Evolutionary conservation across 2,797 vertebrate genomes (phyloP).

Genomic region (Pipistrellus pygmaeus): DNA sequence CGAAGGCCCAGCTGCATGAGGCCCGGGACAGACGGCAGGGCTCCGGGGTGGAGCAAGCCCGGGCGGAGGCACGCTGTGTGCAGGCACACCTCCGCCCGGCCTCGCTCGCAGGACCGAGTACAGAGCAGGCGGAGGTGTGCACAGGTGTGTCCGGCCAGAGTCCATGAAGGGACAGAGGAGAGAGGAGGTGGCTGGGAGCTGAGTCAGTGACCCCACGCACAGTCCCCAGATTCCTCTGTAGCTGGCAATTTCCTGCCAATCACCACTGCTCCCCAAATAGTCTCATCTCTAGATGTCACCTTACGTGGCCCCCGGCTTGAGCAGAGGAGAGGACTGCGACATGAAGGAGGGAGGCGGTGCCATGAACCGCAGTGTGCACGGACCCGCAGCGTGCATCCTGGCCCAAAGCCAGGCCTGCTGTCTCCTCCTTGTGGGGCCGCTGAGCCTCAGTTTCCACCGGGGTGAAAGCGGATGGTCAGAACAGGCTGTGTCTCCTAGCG

Average conservation of each 20-base stretch:
- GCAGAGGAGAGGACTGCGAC: rapidly evolving
- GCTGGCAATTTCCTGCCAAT: background rate
- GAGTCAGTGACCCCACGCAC: rapidly evolving
- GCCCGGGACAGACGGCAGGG: background rate
- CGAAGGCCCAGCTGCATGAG: background rate
- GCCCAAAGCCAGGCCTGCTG: background rate
- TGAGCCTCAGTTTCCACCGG: background rate
- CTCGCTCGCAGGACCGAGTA: rapidly evolving
- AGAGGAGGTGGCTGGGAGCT: background rate
- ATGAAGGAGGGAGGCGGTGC: rapidly evolving
- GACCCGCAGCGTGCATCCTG: too few species aligned
- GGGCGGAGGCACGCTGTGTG: rapidly evolving
- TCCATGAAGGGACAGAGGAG: background rate
- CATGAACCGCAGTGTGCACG: background rate
- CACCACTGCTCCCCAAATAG: background rate
- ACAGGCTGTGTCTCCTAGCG: background rate
- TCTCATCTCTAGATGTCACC: background rate
- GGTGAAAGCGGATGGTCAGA: background rate
- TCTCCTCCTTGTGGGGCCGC: background rate
- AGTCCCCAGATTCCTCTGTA: background rate
- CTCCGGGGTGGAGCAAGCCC: rapidly evolving
- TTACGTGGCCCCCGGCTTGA: background rate
- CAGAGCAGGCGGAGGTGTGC: background rate
- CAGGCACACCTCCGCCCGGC: background rate
- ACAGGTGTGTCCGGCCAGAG: rapidly evolving